Base-by-base conservation (phyloP, 1,140 invertebrate genomes). In the Choristoneura fumiferana region DNA sequence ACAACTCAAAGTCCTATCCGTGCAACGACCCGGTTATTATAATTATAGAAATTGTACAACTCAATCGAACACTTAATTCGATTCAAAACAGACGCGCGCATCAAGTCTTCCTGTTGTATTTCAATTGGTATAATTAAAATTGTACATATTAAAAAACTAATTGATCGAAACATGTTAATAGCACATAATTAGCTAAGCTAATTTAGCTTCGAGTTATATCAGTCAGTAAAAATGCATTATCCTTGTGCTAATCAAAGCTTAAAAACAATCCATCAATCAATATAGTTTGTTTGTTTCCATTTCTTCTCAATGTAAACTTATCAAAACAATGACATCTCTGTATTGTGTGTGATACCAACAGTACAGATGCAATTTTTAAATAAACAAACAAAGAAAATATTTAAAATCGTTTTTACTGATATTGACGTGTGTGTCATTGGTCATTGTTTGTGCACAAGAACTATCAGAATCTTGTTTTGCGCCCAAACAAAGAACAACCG, bases 1-100 rank as follows among this genome's bases (percentile, higher is more conserved):
- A 49, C 43, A 49, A 49, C 29, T 22, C 43, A 49, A 49, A 49
- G 43, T 49, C 43, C 43, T 29, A 17, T 18, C 10, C 18, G 43
- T 49, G 18, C 43, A 10, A 13, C 22, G 43, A 49, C 43, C 43
- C 29, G 22, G 18, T 49, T 49, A 10, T 22, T 29, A 49, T 14
- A 49, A 18, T 49, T 29, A 49, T n/a, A 49, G 43, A 49, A 49
- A 18, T 15, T 49, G 43, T 49, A 49, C 17, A 49, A 49, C n/a
- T 18, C 43, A 49, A 49, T 12, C 43, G 22, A 49, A 18, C 43
- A 49, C 18, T 49, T 13, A 49, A 49, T 17, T 49, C 22, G 43
- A 49, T 49, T 49, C 43, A 49, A 49, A 49, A 22, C 43, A 49
- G 43, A 49, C n/a, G 43, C 12, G 12, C 43, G 10, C 2, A 2